These are phyloP conservation scores for Orestias chungarensis DNA, from an alignment of 2,797 vertebrate genomes.

Conservation along the genomic window DNA sequence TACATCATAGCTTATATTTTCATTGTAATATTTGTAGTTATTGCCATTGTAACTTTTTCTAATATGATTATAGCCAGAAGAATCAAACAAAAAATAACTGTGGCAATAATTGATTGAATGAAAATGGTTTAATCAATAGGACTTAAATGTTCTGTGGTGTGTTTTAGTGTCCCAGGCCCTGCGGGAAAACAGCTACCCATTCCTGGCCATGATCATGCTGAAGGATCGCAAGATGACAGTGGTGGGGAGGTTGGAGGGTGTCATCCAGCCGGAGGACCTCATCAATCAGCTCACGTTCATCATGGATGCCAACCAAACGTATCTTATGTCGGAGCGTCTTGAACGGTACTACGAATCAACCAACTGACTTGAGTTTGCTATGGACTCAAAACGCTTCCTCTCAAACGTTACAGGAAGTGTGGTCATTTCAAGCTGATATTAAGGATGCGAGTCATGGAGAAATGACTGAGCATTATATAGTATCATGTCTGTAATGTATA, in stretches of 20 bases:
- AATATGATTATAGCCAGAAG: background rate
- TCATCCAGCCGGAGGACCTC: conserved; percentile 96
- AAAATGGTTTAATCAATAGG: background rate
- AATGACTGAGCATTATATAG: background rate
- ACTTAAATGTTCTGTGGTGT: conserved; percentile 24
- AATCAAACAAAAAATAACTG: no score
- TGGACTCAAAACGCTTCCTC: background rate
- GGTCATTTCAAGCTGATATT: background rate
- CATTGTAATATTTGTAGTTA: background rate
- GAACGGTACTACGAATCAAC: conserved; percentile 83
- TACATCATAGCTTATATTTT: background rate
- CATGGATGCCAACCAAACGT: conserved; percentile 98
- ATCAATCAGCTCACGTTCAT: conserved; percentile 97
- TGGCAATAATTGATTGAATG: background rate
- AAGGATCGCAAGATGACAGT: conserved; percentile 98
- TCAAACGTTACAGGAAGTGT: background rate
- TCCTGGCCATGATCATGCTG: conserved; percentile 98
- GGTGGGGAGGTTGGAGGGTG: conserved; percentile 93
- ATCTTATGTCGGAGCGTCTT: conserved; percentile 93
- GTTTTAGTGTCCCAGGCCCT: conserved; percentile 93
- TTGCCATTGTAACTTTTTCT: background rate
- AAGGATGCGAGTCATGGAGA: background rate
- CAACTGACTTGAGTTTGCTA: background rate
- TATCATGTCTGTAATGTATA: background rate
- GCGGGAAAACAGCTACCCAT: conserved; percentile 97